Evolutionary conservation across 1,140 invertebrate species (phyloP), one percentile per base, ranked within the genome.

Genomic region (Leucophenga varia): DNA sequence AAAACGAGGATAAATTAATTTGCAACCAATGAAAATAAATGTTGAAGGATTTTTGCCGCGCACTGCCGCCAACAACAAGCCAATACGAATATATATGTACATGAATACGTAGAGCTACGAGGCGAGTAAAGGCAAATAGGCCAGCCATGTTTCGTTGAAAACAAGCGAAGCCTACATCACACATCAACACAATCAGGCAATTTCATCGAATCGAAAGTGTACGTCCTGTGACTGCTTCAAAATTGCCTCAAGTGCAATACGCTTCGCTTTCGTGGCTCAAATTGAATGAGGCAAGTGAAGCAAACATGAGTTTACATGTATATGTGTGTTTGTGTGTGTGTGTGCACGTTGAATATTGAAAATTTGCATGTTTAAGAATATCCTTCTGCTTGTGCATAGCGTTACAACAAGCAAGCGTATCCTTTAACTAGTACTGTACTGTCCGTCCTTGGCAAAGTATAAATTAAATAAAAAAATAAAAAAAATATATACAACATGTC

Each of bases 101-200:
- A 28, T n/a, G 12, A 28, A 28, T 28, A 28, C 12, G 12, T 28
- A 57, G 55, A 58, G 55, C 52, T 52, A 30, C 52, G 25, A 32
- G 38, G 44, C 44, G 50, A 43, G n/a, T n/a, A n/a, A n/a, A n/a
- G 39, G 45, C 16, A 10, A 32, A 21, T 35, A 18, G 12, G 20
- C 25, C 36, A 36, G 30, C 37, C 18, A 50, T 34, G 53, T 35
- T 49, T 42, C 52, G 49, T 59, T 51, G 52, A 63, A 58, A 65
- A 67, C 63, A 67, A 67, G 59, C 65, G 65, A 70, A 63, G 65
- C 65, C 65, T 65, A 70, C 61, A 70, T 70, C 65, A 70, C 65
- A 70, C 65, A 65, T 70, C 65, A 70, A 71, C 65, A 70, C 65
- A 70, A 70, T 70, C 65, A 53, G 61, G 63, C 67, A 57, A 63